phyloP scores from a whole-genome alignment of 2,113 vertebrate genomes.

The Salvelinus sp. region DNA sequence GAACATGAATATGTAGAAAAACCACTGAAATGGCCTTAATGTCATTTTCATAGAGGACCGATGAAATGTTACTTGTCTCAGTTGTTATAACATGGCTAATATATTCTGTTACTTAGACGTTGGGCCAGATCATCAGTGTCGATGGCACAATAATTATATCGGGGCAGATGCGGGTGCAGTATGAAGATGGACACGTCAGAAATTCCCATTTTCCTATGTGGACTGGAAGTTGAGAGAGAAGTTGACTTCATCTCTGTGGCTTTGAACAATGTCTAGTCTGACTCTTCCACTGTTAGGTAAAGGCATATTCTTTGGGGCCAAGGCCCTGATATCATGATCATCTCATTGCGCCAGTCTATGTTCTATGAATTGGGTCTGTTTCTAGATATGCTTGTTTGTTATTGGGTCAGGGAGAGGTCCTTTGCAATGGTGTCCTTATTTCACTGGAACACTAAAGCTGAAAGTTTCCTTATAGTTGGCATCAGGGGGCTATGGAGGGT shows the following conservation, averaged over 20 bases:
- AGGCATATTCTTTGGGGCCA: constrained; percentile 2
- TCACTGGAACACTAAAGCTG: constrained; percentile 11
- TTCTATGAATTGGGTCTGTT: constrained; percentile 20
- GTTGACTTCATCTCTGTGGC: too few species aligned
- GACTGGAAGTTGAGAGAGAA: constrained; percentile 2
- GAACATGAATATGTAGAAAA: constrained; percentile 3
- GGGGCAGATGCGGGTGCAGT: constrained; percentile 28
- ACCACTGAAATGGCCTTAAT: constrained; percentile 29
- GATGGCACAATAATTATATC: not conserved
- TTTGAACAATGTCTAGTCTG: not conserved
- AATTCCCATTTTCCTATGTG: not conserved
- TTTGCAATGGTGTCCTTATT: constrained; percentile 22
- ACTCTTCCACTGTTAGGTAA: constrained; percentile 29
- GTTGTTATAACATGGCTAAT: constrained; percentile 50
- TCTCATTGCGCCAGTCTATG: constrained; percentile 14
- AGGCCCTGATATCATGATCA: constrained; percentile 6
- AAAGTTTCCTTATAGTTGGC: not conserved
- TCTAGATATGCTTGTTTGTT: constrained; percentile 16
- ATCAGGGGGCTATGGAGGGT: not conserved
- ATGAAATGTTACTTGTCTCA: not conserved
- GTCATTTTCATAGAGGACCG: not conserved
- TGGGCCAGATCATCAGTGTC: constrained; percentile 6
- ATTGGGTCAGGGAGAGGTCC: constrained; percentile 9
- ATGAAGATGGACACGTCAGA: constrained; percentile 25
- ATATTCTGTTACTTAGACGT: constrained; percentile 24